phyloP scores from a whole-genome alignment of 2,888 invertebrate species.

The Polydrusus cervinus region DNA sequence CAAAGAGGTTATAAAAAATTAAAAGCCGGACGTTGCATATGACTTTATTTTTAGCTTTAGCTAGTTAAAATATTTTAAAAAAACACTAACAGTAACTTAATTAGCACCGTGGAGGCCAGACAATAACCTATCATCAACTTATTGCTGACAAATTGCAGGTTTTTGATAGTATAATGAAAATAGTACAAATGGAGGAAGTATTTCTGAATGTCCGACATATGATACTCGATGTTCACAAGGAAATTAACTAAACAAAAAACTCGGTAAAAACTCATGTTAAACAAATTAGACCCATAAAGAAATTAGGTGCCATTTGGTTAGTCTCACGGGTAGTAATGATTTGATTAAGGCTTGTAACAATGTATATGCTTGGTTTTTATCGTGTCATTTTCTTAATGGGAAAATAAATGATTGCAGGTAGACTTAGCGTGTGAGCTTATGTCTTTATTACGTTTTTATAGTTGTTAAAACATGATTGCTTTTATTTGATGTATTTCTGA shows the following conservation, averaged over 20 bases:
- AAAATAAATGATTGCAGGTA: slow-evolving; percentile 14
- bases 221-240: slow-evolving; percentile 31
- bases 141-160: slow-evolving; percentile 24
- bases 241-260: slow-evolving; percentile 32
- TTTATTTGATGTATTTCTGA: neutral
- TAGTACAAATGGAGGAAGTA: slow-evolving; percentile 20
- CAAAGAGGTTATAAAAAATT: slow-evolving; percentile 22
- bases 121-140: slow-evolving; percentile 19
- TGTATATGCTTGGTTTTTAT: slow-evolving; percentile 4
- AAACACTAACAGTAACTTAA: slow-evolving; percentile 33
- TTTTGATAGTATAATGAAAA: slow-evolving; percentile 9
- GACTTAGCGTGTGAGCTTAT: neutral
- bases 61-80: neutral
- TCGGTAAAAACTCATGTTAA: slow-evolving; percentile 28
- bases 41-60: slow-evolving; percentile 13
- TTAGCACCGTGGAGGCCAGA: slow-evolving; percentile 8
- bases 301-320: slow-evolving; percentile 32
- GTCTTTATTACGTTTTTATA: neutral
- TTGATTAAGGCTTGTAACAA: slow-evolving; percentile 30
- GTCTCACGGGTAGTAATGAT: slow-evolving; percentile 29
- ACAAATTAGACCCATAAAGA: slow-evolving; percentile 27
- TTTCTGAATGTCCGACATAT: slow-evolving; percentile 34
- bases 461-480: neutral
- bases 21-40: slow-evolving; percentile 15
- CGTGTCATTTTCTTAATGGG: slow-evolving; percentile 21